Base-by-base conservation (phyloP, 2,888 invertebrate species). In the Buathra laborator region DNA sequence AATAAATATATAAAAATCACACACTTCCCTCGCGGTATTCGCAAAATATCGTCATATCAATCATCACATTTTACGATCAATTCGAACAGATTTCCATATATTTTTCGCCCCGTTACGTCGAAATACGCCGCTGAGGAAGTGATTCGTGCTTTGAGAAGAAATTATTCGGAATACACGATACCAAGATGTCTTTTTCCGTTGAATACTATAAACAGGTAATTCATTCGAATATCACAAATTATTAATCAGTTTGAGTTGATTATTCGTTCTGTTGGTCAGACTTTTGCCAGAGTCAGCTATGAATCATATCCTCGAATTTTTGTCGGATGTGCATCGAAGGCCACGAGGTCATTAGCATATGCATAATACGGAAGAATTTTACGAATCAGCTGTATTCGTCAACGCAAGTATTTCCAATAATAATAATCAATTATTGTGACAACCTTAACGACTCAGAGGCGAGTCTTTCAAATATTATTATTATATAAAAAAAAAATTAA, bases 131-230 rank as follows among this genome's bases (percentile, higher is more conserved):
- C 93, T 0, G 43, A 62, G 32, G 90, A 93, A 78, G 87, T 91
- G 10, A 91, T 93, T 46, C 89, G 87, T 71, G 92, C 92, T 0
- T 86, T 92, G 2, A 88, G 90, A 79, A 88, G 89, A 71, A 93
- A 93, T 83, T 92, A 91, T 59, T 89, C 86, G 2, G 92, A 92
- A 64, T 90, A 88, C 56, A 88, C 92, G 5, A 93, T 92, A 74
- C 93, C 93, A 0, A 86, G 91, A 71, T 91, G 89, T 68, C 88
- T 93, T 0, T 70, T 90, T 51, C 88, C 88, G 0, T 67, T 93
- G 32, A 88, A 91, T 72, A 80, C 87, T 0, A 86, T 93, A 6
- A 89, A 90, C 48, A 91, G 92, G 92, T 93, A 81, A 24, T 12
- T 51, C 5, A 19, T 77, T n/a, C 44, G 2, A 24, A 44, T 29